Evolutionary conservation across 2,888 invertebrate genomes (phyloP).

Genomic region (Rhimphoctona megacephalus): DNA sequence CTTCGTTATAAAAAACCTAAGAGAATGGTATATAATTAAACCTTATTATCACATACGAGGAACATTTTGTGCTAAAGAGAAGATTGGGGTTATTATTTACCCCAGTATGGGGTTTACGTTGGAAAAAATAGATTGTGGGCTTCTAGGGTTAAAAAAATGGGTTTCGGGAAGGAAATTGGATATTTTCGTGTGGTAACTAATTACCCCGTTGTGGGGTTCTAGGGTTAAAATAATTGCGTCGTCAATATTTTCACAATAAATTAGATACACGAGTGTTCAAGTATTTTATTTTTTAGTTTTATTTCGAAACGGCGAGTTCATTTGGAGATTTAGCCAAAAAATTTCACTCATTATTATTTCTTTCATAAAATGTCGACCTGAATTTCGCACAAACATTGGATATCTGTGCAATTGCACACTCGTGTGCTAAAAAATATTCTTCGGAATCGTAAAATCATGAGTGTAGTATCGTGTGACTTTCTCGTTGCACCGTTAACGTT

Average conservation of each 20-base stretch:
- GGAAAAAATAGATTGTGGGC: too few species aligned
- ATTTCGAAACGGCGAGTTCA: neutral
- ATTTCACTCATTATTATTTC: slow-evolving; percentile 4
- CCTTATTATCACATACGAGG: too few species aligned
- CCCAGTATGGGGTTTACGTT: too few species aligned
- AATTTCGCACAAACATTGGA: slow-evolving; percentile 6
- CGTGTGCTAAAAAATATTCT: slow-evolving; percentile 11
- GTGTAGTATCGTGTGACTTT: slow-evolving; percentile 68
- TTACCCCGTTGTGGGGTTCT: too few species aligned
- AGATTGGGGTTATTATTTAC: too few species aligned
- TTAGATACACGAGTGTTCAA: neutral
- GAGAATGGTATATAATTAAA: too few species aligned
- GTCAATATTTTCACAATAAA: neutral
- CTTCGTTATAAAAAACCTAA: too few species aligned
- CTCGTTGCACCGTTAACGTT: neutral
- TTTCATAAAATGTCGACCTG: neutral
- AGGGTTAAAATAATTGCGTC: too few species aligned
- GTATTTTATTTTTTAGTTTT: neutral
- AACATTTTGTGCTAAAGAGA: too few species aligned
- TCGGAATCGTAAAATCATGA: slow-evolving; percentile 43
- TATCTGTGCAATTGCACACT: neutral
- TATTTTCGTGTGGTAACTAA: too few species aligned
- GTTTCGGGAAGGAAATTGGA: too few species aligned
- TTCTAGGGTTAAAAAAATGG: too few species aligned
- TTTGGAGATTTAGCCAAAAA: neutral